Evolutionary conservation across 1,140 invertebrate genomes (phyloP).

Genomic region (Anadara kagoshimensis): DNA sequence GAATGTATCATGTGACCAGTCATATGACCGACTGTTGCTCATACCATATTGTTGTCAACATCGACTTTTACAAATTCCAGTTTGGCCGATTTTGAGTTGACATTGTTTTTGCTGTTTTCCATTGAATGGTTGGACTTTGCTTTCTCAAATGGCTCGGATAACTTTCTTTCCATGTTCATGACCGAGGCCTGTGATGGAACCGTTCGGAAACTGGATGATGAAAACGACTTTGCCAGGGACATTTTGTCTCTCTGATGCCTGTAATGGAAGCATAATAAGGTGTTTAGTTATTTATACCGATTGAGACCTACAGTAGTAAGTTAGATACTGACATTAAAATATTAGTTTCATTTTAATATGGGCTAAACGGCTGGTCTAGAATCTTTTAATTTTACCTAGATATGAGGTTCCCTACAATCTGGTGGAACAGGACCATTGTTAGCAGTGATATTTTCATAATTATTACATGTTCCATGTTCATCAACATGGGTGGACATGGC

Average conservation of each 20-base stretch:
- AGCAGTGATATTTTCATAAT: too few relatives aligned
- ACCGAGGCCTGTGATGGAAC: slow-evolving; percentile 3
- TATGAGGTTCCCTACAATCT: too few relatives aligned
- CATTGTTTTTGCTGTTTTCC: slow-evolving; percentile 10
- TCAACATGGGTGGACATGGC: too few relatives aligned
- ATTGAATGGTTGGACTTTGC: background rate
- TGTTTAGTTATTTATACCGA: too few relatives aligned
- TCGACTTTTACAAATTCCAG: slow-evolving; percentile 69
- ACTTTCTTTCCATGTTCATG: slow-evolving; percentile 24
- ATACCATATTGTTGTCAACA: slow-evolving; percentile 67
- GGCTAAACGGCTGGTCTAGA: too few relatives aligned
- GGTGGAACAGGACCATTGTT: too few relatives aligned
- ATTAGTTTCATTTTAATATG: too few relatives aligned
- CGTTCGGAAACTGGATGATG: slow-evolving; percentile 47
- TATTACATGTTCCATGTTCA: too few relatives aligned
- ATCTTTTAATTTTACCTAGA: too few relatives aligned
- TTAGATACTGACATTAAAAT: too few relatives aligned
- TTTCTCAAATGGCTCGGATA: background rate
- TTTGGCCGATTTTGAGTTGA: slow-evolving; percentile 16
- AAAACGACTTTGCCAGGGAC: slow-evolving; percentile 52
- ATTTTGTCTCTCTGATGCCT: slow-evolving; percentile 50
- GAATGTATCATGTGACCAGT: background rate
- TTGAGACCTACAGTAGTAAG: too few relatives aligned
- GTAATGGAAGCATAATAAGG: slow-evolving; percentile 13
- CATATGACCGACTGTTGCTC: background rate